Evolutionary conservation across 2,797 vertebrate species (phyloP), one percentile per base, ranked within the genome.

Genomic region (Hypotaenidia okinawae): DNA sequence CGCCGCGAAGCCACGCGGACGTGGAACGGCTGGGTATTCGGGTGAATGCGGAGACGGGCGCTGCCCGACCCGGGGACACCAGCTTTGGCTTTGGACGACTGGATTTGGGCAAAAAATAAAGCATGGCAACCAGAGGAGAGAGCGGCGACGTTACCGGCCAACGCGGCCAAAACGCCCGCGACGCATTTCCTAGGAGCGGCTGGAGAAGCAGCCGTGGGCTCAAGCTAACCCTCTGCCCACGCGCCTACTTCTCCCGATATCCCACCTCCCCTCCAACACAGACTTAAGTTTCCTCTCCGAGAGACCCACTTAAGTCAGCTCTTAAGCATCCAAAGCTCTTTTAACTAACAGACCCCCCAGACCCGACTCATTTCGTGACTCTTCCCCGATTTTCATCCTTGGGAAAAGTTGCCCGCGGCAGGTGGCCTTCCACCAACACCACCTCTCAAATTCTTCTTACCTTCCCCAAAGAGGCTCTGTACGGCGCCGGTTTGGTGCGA

Each of bases 361-460:
- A 91, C 43, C 15, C 0, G 0, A 49, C 74, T 80, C 23, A 11
- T 61, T 73, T 68, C 25, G 18, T 27, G 84, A 37, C 39, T 70
- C 77, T 47, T 70, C 77, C 75, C 52, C 16, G 59, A 30, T 72
- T 68, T 37, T n/a, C 51, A 33, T 17, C 18, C 4, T 32, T 17
- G 51, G 78, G 58, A 93, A n/a, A 89, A 92, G 91, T 90, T 83
- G 77, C 45, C 30, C 0, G 5, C 3, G 4, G 89, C 61, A 35
- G 88, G 93, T 93, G 95, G 76, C 84, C 69, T 70, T 72, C 80
- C 72, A 89, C 92, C 94, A 96, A 54, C 61, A 61, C 80, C 39
- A 75, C 35, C 92, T 92, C 72, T 87, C 33, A 95, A 91, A 97
- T 93, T 18, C 96, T 95, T 92, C 98, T 98, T 98, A 98, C 98